Evolutionary conservation across 2,113 vertebrate genomes (phyloP).

Genomic region (Mastomys natalensis): DNA sequence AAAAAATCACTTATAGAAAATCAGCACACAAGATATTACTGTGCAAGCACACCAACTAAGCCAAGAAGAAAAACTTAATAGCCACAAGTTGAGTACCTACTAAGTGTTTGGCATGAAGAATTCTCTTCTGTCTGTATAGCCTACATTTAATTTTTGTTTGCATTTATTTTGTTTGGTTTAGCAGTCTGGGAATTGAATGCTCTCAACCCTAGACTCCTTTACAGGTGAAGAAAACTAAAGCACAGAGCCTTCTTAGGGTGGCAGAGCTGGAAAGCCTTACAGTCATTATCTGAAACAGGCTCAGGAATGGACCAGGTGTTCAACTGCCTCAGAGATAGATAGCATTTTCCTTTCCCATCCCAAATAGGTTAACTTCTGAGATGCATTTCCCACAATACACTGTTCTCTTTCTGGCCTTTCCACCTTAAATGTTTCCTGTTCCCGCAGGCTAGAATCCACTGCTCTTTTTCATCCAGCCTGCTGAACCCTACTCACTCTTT

Average conservation of each 20-base stretch:
- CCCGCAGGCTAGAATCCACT: constrained; percentile 39
- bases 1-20: constrained; percentile 3
- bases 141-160: background rate
- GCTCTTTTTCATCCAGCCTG: constrained; percentile 44
- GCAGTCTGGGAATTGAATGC: background rate
- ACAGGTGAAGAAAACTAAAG: too few species aligned
- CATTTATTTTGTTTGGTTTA: background rate
- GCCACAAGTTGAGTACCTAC: background rate
- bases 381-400: constrained; percentile 56
- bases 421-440: constrained; percentile 56
- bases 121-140: constrained; percentile 14
- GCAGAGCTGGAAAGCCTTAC: background rate
- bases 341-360: background rate
- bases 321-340: background rate
- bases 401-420: constrained; percentile 53
- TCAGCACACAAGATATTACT: constrained; percentile 23
- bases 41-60: constrained; percentile 37
- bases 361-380: background rate
- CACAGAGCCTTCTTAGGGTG: background rate
- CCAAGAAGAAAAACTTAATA: constrained; percentile 44
- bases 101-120: constrained; percentile 21
- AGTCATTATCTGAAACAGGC: background rate
- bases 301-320: background rate
- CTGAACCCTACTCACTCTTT: constrained; percentile 43
- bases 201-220: background rate